These are phyloP conservation scores for Phalangium opilio DNA, from an alignment of 2,888 invertebrate species.

Conservation along the genomic window DNA sequence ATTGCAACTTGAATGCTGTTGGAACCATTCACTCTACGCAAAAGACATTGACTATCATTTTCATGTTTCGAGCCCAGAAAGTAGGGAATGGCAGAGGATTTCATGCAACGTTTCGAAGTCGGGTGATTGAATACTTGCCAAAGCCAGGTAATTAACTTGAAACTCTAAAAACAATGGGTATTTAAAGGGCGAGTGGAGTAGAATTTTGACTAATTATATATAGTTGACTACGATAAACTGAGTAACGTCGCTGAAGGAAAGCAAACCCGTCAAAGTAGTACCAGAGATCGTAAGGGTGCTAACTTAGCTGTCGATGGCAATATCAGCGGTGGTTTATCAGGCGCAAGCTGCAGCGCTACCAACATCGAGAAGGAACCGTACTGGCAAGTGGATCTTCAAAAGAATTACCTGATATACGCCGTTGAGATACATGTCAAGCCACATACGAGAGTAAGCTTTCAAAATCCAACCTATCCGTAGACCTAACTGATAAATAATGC, in stretches of 20 bases:
- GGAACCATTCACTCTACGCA: conserved; percentile 19
- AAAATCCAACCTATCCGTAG: too few species aligned
- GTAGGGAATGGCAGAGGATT: conserved; percentile 25
- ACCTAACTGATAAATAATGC: too few species aligned
- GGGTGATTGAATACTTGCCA: too few species aligned
- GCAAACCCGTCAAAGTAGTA: conserved; percentile 22
- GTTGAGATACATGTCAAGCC: conserved; percentile 16
- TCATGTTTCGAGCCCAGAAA: conserved; percentile 18
- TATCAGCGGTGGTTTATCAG: conserved; percentile 4
- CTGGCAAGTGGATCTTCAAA: conserved; percentile 25
- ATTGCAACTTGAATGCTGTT: conserved; percentile 23
- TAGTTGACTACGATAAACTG: too few species aligned
- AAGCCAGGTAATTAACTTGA: too few species aligned
- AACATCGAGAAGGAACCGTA: conserved; percentile 23
- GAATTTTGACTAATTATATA: too few species aligned
- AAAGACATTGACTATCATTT: conserved; percentile 17
- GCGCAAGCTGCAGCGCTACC: conserved; percentile 20
- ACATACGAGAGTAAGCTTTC: neutral
- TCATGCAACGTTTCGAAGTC: conserved; percentile 18
- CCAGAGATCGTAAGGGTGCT: conserved; percentile 16
- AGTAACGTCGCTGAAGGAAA: conserved; percentile 22
- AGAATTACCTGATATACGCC: conserved; percentile 21
- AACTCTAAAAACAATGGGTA: too few species aligned
- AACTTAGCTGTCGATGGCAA: conserved; percentile 22
- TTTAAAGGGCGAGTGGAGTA: too few species aligned